Evolutionary conservation across 2,888 invertebrate species (phyloP).

Genomic region (Furcula furcula): DNA sequence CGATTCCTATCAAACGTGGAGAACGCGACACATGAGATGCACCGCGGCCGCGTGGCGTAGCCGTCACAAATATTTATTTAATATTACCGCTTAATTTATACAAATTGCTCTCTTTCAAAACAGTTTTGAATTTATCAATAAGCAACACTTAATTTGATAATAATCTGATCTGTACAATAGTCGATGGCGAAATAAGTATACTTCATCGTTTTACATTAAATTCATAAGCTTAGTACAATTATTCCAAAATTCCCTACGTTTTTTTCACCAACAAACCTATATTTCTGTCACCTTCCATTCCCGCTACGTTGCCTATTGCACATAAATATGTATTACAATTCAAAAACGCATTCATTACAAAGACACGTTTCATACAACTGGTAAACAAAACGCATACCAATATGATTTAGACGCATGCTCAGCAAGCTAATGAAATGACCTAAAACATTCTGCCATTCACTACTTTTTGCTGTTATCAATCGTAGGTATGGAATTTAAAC

Average conservation of each 20-base stretch:
- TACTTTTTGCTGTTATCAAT: conserved; percentile 75
- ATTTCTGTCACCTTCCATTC: not conserved
- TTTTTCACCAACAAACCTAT: no score
- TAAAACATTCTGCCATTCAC: conserved; percentile 72
- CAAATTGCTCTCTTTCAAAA: conserved; percentile 9
- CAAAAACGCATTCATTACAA: conserved; percentile 18
- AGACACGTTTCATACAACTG: conserved; percentile 33
- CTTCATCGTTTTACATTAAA: no score
- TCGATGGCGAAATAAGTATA: not conserved
- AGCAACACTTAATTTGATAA: conserved; percentile 1
- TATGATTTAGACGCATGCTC: conserved; percentile 46
- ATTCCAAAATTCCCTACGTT: no score
- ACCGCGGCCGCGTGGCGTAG: conserved; percentile 8
- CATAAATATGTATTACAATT: not conserved
- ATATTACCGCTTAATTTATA: conserved; percentile 12
- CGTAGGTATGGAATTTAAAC: conserved; percentile 76
- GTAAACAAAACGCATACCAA: conserved; percentile 55
- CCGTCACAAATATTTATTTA: conserved; percentile 13
- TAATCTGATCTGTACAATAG: not conserved
- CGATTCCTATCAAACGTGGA: conserved; percentile 26
- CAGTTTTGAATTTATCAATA: conserved; percentile 7
- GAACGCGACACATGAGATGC: conserved; percentile 18
- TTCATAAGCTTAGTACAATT: no score
- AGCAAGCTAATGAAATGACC: conserved; percentile 62
- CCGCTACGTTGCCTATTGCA: not conserved